phyloP scores from a whole-genome alignment of 1,140 invertebrate species.

The Solenopsis fugax region DNA sequence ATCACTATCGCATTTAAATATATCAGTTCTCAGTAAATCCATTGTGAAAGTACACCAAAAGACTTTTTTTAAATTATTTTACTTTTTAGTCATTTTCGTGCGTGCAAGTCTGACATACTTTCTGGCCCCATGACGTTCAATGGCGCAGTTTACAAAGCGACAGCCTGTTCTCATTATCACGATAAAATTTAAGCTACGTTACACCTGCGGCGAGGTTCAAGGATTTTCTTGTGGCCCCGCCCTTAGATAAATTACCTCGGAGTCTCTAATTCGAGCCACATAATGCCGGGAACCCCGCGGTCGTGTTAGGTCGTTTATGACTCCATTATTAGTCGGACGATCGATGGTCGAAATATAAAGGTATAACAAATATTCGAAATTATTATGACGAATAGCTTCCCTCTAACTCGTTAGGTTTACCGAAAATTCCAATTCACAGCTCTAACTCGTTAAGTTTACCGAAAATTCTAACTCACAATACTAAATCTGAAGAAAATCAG shows the following conservation, averaged over 20 bases:
- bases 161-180: background rate
- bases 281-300: background rate
- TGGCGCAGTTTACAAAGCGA: background rate
- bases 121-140: background rate
- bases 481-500: background rate
- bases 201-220: conserved; percentile 31
- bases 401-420: background rate
- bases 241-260: conserved; percentile 66
- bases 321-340: conserved; percentile 63
- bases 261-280: conserved; percentile 47
- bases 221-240: conserved; percentile 35
- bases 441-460: background rate
- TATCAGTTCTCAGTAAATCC: background rate
- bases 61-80: background rate
- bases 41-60: background rate
- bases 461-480: background rate
- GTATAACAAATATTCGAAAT: conserved; percentile 9
- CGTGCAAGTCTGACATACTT: background rate
- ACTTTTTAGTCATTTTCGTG: background rate
- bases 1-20: background rate
- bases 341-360: conserved; percentile 71
- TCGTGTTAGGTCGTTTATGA: conserved; percentile 63
- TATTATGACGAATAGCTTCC: conserved; percentile 29
- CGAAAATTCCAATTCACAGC: background rate
- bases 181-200: conserved; percentile 25